Percentiles rank a stretch among this genome's conserved stretches.
phyloP scores from a whole-genome alignment of 2,797 vertebrate species.

The Hoplostethus atlanticus region DNA sequence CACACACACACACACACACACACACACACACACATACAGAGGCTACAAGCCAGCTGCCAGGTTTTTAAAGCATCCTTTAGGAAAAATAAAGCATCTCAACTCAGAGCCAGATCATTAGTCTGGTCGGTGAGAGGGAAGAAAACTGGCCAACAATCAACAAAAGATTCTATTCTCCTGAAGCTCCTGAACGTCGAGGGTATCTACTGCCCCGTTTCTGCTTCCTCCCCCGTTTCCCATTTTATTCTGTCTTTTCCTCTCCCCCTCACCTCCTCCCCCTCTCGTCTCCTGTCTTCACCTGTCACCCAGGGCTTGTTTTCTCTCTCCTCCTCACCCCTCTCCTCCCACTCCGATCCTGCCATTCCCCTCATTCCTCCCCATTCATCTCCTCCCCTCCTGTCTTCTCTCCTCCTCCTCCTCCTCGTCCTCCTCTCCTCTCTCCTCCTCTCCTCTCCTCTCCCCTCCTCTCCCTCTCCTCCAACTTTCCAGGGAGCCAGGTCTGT shows the following conservation, averaged over 20 bases:
- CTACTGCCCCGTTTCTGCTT: background rate
- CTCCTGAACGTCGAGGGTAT: slow-evolving; percentile 2
- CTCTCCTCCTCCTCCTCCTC: background rate
- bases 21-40: background rate
- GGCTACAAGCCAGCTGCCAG: slow-evolving; percentile 38
- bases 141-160: slow-evolving; percentile 62
- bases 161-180: slow-evolving; percentile 46
- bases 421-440: slow-evolving; percentile 10
- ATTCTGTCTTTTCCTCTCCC: background rate
- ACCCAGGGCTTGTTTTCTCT: slow-evolving; percentile 6
- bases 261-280: background rate
- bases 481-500: slow-evolving; percentile 65
- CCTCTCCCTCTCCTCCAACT: slow-evolving; percentile 31
- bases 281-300: slow-evolving; percentile 45
- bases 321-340: background rate
- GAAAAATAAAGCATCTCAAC: slow-evolving; percentile 60
- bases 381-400: slow-evolving; percentile 1
- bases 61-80: slow-evolving; percentile 58
- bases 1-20: slow-evolving; percentile 18
- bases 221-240: background rate
- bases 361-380: slow-evolving; percentile 10
- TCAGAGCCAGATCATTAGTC: slow-evolving; percentile 58
- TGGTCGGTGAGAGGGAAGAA: slow-evolving; percentile 7
- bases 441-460: background rate
- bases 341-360: slow-evolving; percentile 1